Percentiles rank a stretch among this genome's conserved stretches.
Evolutionary conservation across 2,113 vertebrate species (phyloP).

Genomic region (Cyanoliseus patagonus): DNA sequence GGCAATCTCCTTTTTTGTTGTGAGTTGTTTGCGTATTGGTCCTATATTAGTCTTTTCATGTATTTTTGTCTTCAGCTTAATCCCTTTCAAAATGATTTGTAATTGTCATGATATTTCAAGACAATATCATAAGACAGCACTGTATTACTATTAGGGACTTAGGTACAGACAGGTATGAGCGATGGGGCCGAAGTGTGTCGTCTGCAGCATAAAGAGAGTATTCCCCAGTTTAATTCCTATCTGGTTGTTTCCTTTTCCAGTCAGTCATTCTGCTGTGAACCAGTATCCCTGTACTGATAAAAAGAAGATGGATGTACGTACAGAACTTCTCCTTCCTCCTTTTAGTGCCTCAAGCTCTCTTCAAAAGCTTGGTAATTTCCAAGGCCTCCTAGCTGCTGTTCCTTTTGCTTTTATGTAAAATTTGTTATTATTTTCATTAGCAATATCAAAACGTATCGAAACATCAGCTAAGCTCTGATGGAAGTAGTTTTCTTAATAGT

Average conservation of each 20-base stretch:
- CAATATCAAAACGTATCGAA: background rate
- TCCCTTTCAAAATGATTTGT: background rate
- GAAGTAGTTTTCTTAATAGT: background rate
- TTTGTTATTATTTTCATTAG: constrained; percentile 1
- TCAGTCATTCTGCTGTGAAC: background rate
- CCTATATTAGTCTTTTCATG: background rate
- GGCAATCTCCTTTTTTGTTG: background rate
- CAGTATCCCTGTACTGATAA: background rate
- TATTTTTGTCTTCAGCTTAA: background rate
- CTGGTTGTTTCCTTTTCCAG: background rate
- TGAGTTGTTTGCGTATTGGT: background rate
- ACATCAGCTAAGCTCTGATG: background rate
- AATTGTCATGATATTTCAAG: background rate
- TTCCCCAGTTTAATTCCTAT: background rate
- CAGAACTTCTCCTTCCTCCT: background rate
- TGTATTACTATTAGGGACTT: background rate
- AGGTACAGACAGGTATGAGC: background rate
- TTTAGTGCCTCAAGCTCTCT: background rate
- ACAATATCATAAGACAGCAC: background rate
- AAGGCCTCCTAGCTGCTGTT: background rate
- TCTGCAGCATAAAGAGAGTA: background rate
- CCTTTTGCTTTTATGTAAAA: constrained; percentile 5
- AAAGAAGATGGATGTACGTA: background rate
- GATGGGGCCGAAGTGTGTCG: background rate
- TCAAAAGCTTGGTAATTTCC: background rate